Evolutionary conservation across 2,888 invertebrate species (phyloP), one percentile per base, ranked within the genome.

Genomic region (Ormyrus nitidulus): DNA sequence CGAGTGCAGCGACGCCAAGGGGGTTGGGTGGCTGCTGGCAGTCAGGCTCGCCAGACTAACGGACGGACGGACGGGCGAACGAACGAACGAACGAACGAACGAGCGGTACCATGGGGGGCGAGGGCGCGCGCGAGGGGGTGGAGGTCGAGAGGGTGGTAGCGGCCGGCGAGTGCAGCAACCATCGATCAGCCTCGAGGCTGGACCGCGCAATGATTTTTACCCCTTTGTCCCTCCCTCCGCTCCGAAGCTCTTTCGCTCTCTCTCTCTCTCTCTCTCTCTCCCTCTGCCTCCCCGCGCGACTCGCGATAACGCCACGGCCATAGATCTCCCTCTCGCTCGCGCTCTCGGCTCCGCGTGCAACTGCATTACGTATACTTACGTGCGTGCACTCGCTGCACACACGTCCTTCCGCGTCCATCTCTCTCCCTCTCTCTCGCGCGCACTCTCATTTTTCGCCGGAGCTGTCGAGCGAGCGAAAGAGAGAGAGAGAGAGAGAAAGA

Each of bases 151-250:
- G 65, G 71, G 65, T 61, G 71, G 65, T 19, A 44, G 74, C 66
- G 62, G 70, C 75, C 65, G 69, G 68, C 74, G 74, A 83, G 80
- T 84, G 80, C 73, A 72, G 88, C 89, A 88, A 87, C 87, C 89
- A 89, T 89, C 89, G 89, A 89, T 89, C 89, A 89, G 90, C 89
- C 90, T 90, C 89, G 87, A 90, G 90, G 89, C 90, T 89, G 90
- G 90, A 90, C 90, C 90, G 89, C 90, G 90, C 90, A 90, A 90
- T 90, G 90, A 90, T 90, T 90, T 90, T 90, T 89, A 86, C 89
- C 88, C 84, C 87, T 86, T 72, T 71, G 54, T 72, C 72, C 69
- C 72, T 56, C 61, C 69, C 61, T 70, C 70, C 49, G 10, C 48
- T 34, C 48, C 19, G 53, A 9, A 51, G 19, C 53, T 51, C 58